Evolutionary conservation across 2,888 invertebrate genomes (phyloP).

Genomic region (Erebia aethiops): DNA sequence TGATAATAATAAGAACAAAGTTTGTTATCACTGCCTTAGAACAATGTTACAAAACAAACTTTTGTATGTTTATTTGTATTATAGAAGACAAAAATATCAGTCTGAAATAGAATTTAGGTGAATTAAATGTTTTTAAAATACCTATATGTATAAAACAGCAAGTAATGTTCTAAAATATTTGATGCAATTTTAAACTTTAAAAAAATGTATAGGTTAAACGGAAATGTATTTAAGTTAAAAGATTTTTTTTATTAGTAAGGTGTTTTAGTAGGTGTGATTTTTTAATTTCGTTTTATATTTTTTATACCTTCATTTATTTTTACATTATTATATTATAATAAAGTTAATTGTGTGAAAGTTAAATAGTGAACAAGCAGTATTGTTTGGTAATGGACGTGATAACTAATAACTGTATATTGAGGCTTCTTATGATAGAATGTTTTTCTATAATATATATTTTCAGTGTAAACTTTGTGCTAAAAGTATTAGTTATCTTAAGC

Average conservation of each 20-base stretch:
- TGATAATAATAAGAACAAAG: slow-evolving; percentile 52
- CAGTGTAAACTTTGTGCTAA: slow-evolving; percentile 19
- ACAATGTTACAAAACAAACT: slow-evolving; percentile 71
- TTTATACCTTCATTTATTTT: slow-evolving; percentile 31
- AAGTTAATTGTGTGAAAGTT: slow-evolving; percentile 58
- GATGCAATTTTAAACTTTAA: slow-evolving; percentile 72
- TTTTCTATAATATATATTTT: slow-evolving; percentile 30
- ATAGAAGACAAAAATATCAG: slow-evolving; percentile 59
- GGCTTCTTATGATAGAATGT: slow-evolving; percentile 58
- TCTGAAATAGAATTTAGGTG: slow-evolving; percentile 47
- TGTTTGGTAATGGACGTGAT: slow-evolving; percentile 62
- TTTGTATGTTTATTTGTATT: slow-evolving; percentile 70
- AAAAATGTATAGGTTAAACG: slow-evolving; percentile 40
- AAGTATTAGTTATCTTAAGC: too few species aligned
- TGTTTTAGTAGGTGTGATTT: slow-evolving; percentile 29
- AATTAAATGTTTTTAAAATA: slow-evolving; percentile 54
- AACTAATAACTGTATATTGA: slow-evolving; percentile 62
- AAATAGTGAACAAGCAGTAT: slow-evolving; percentile 64
- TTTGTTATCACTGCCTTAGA: slow-evolving; percentile 80
- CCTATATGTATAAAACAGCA: slow-evolving; percentile 66
- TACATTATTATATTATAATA: slow-evolving; percentile 46
- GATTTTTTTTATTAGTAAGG: slow-evolving; percentile 41
- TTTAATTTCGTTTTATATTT: slow-evolving; percentile 22
- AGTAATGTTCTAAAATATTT: slow-evolving; percentile 75
- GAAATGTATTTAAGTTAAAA: not conserved